These are phyloP conservation scores for Druceiella hillmani DNA, from an alignment of 2,888 invertebrate species.

Conservation along the genomic window DNA sequence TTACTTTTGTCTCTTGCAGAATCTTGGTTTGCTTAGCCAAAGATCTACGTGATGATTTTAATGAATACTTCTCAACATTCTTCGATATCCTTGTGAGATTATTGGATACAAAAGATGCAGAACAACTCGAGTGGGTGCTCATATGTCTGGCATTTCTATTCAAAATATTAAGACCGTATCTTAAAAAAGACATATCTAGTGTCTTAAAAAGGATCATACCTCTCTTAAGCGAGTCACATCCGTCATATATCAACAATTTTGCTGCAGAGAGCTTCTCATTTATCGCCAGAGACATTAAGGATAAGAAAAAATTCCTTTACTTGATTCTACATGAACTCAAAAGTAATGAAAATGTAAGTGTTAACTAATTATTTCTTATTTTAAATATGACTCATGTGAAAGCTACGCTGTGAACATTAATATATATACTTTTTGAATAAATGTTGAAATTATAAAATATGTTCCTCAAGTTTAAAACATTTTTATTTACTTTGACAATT, in stretches of 20 bases:
- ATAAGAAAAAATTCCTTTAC: slow-evolving; percentile 67
- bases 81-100: slow-evolving; percentile 66
- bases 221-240: slow-evolving; percentile 69
- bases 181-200: slow-evolving; percentile 71
- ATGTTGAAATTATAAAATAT: too few species aligned
- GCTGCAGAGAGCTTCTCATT: slow-evolving; percentile 96
- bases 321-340: slow-evolving; percentile 63
- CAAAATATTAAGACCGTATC: slow-evolving; percentile 79
- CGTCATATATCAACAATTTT: slow-evolving; percentile 84
- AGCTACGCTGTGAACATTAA: too few species aligned
- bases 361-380: slow-evolving; percentile 8
- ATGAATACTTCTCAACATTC: slow-evolving; percentile 74
- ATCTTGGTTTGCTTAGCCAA: slow-evolving; percentile 78
- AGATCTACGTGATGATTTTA: slow-evolving; percentile 86
- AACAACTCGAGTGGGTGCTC: slow-evolving; percentile 81
- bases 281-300: slow-evolving; percentile 82
- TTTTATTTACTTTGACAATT: too few species aligned
- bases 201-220: slow-evolving; percentile 70
- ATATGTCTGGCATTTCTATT: slow-evolving; percentile 85
- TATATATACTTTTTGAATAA: too few species aligned
- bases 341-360: slow-evolving; percentile 62
- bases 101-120: slow-evolving; percentile 71
- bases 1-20: slow-evolving; percentile 41
- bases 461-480: too few species aligned
- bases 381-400: too few species aligned